Evolutionary conservation across 2,888 invertebrate species (phyloP).

Genomic region (Conchocele bisecta): DNA sequence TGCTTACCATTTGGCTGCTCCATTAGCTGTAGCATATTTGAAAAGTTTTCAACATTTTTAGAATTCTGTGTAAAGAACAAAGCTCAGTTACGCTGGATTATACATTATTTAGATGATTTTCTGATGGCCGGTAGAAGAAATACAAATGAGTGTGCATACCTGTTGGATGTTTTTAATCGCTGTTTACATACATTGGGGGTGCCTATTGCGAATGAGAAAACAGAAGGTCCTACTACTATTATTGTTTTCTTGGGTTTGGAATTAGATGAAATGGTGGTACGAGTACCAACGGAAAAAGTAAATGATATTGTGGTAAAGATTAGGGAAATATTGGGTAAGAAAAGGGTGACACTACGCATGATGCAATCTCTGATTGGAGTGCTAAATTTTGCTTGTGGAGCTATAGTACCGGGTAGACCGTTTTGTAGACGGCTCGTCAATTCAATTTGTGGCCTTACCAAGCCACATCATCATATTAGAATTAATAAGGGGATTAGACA

Average conservation of each 20-base stretch:
- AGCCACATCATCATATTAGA: slow-evolving; percentile 5
- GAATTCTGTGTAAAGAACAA: too few species aligned
- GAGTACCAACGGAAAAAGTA: background rate
- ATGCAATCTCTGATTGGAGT: slow-evolving; percentile 17
- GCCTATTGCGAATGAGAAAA: background rate
- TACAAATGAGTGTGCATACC: background rate
- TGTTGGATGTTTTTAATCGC: background rate
- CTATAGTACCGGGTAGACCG: slow-evolving; percentile 7
- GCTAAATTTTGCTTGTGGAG: slow-evolving; percentile 12
- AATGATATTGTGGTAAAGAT: too few species aligned
- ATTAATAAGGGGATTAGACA: background rate
- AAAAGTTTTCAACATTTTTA: too few species aligned
- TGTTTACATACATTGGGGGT: background rate
- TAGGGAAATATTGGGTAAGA: too few species aligned
- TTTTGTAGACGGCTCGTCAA: slow-evolving; percentile 21
- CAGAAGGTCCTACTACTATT: background rate
- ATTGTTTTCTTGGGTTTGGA: background rate
- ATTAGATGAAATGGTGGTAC: background rate
- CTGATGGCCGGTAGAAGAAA: background rate
- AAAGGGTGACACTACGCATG: too few species aligned
- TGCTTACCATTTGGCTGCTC: too few species aligned
- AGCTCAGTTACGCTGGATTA: too few species aligned
- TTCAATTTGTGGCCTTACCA: slow-evolving; percentile 10
- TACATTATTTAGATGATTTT: background rate
- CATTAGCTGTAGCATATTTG: too few species aligned